Evolutionary conservation across 2,113 vertebrate species (phyloP), one percentile per base, ranked within the genome.

Genomic region (Dipodomys spectabilis): DNA sequence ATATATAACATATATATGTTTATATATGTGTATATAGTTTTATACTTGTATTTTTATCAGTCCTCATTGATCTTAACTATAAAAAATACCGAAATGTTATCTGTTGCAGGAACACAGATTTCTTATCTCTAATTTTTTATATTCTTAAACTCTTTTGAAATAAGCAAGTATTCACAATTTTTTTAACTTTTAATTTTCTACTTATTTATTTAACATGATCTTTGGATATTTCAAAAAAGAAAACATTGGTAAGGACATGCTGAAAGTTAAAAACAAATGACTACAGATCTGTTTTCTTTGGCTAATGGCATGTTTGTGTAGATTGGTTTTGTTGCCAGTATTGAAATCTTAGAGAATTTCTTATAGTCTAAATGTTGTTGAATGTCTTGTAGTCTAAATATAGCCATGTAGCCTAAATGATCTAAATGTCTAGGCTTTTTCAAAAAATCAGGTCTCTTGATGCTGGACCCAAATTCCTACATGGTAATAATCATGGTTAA

Each of bases 81-180:
- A 86, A 78, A 93, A 64, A 5, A 25, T 3, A 80, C 13, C 22
- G 28, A 30, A 91, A 30, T 62, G 1, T 81, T 74, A 68, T 32
- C 30, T 92, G 62, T 20, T 35, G 6, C 53, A 79, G 22, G 35
- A 91, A 74, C 4, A 74, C 2, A 64, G 44, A 30, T 35, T 75
- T n/a, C 45, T 88, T 91, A 3, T 82, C 71, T 93, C 25, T 27
- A 85, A 30, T 1, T 85, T 72, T 73, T 25, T 91, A 8, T 78
- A 64, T 35, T 81, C 28, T 80, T 30, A 68, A 86, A 74, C 86
- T 80, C 27, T 77, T 95, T 90, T 78, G 71, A 79, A 73, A 77
- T 68, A 82, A 89, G 27, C 72, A 73, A 49, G 8, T 68, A 9
- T 71, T 23, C 39, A 82, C 60, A 72, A 87, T 60, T 4, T 57